These are phyloP conservation scores for Gymnoscelis rufifasciata DNA, from an alignment of 2,888 invertebrate species.

Conservation along the genomic window DNA sequence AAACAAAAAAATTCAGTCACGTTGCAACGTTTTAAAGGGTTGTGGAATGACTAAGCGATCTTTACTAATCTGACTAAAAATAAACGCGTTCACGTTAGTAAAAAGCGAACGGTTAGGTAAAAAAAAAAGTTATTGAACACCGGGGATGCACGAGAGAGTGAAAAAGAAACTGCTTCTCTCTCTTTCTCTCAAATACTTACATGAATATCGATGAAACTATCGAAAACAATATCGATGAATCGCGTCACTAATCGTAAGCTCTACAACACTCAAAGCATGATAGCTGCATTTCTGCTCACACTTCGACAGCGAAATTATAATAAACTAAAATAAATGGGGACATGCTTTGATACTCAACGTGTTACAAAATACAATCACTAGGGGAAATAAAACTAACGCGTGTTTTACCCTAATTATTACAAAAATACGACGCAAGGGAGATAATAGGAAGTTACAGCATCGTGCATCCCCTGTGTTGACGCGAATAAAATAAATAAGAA, in stretches of 20 bases:
- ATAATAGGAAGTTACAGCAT: conserved; percentile 71
- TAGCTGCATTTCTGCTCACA: conserved; percentile 49
- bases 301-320: conserved; percentile 44
- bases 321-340: conserved; percentile 44
- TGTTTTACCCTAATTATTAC: conserved; percentile 30
- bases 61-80: conserved; percentile 36
- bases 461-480: conserved; percentile 78
- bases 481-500: conserved; percentile 59
- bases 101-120: conserved; percentile 71
- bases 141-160: conserved; percentile 74
- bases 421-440: conserved; percentile 47
- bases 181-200: conserved; percentile 64
- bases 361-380: conserved; percentile 24
- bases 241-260: conserved; percentile 48
- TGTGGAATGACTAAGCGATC: conserved; percentile 70
- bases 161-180: conserved; percentile 37
- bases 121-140: conserved; percentile 53
- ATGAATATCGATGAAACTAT: background rate
- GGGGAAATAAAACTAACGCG: conserved; percentile 30
- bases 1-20: conserved; percentile 53
- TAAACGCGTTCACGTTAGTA: conserved; percentile 67
- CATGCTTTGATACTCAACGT: conserved; percentile 57
- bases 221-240: conserved; percentile 23
- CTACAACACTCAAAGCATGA: conserved; percentile 71
- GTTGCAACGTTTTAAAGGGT: conserved; percentile 70